These are phyloP conservation scores for Brachyrhaphis roseni DNA, from an alignment of 2,797 vertebrate species.

Conservation along the genomic window DNA sequence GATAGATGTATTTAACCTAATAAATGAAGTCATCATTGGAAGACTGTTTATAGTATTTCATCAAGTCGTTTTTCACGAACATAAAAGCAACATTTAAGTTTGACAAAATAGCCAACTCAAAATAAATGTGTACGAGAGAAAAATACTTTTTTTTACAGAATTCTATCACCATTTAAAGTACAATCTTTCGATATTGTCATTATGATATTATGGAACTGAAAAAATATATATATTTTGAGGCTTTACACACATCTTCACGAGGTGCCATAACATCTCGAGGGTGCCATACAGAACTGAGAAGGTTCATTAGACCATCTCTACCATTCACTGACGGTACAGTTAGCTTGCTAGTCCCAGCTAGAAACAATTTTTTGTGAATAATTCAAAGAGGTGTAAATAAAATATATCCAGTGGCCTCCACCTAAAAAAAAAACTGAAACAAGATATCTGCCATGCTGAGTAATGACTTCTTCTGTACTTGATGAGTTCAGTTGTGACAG, in stretches of 20 bases:
- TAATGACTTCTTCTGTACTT: slow-evolving; percentile 60
- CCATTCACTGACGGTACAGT: slow-evolving; percentile 46
- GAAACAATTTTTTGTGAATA: slow-evolving; percentile 73
- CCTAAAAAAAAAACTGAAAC: slow-evolving; percentile 57
- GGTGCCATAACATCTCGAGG: not conserved
- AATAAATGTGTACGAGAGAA: not conserved
- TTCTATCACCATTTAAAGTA: not conserved
- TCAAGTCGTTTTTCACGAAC: not conserved
- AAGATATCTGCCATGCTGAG: slow-evolving; percentile 62
- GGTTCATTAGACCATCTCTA: slow-evolving; percentile 65
- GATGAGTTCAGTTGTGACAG: slow-evolving; percentile 55
- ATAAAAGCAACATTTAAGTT: not conserved
- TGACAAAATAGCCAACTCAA: not conserved
- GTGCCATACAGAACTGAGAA: slow-evolving; percentile 6
- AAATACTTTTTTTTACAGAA: not conserved
- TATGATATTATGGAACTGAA: not conserved
- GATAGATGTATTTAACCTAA: not conserved
- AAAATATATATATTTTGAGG: not conserved
- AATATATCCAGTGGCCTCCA: slow-evolving; percentile 74
- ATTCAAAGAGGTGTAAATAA: slow-evolving; percentile 81
- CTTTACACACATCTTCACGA: not conserved
- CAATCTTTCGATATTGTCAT: not conserved
- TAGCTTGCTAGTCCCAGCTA: slow-evolving; percentile 63
- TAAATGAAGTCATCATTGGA: not conserved
- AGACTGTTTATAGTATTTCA: not conserved